Evolutionary conservation across 2,113 vertebrate genomes (phyloP).

Genomic region (Rhodinocichla rosea): DNA sequence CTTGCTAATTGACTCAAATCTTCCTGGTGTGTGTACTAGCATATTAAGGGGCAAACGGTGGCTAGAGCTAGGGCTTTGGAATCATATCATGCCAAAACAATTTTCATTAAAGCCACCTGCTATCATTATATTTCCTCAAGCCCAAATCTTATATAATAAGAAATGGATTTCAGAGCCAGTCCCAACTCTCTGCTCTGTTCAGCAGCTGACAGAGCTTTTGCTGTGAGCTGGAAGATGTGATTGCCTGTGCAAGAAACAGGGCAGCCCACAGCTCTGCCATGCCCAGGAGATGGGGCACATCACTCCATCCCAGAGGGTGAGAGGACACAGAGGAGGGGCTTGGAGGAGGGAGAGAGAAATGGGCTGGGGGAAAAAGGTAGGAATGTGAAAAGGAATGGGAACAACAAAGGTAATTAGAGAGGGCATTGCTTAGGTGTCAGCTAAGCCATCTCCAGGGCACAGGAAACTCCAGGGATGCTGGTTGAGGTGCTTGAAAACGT

Average conservation of each 20-base stretch:
- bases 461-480: neutral
- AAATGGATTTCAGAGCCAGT: neutral
- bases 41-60: neutral
- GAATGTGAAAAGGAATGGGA: neutral
- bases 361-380: neutral
- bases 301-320: neutral
- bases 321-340: neutral
- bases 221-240: neutral
- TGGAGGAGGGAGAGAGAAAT: neutral
- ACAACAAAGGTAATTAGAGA: neutral
- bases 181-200: neutral
- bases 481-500: neutral
- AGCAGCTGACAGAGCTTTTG: neutral
- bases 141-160: neutral
- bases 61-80: neutral
- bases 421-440: neutral
- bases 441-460: neutral
- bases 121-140: neutral
- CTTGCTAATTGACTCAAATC: neutral
- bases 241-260: rapidly evolving
- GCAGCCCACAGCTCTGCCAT: neutral
- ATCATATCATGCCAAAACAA: neutral
- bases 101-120: neutral
- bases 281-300: neutral
- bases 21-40: neutral